Conservation (phyloP, 2,113 vertebrate genomes). For the Hiodon alosoides region DNA sequence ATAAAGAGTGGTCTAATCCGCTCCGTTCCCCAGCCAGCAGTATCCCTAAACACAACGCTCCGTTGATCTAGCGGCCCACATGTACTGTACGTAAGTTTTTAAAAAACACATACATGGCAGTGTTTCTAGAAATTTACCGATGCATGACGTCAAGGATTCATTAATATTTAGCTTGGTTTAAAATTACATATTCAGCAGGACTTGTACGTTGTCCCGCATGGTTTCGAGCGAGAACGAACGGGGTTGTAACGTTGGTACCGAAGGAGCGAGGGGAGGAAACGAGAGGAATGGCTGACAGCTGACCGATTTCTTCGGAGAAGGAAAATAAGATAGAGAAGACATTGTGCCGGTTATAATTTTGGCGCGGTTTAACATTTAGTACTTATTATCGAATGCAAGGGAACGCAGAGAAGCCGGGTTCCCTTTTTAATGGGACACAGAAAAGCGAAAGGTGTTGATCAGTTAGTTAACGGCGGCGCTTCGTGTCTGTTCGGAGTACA, state of each 20-base stretch:
- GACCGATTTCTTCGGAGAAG: conserved; percentile 49
- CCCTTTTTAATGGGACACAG: conserved; percentile 53
- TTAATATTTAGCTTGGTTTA: conserved; percentile 28
- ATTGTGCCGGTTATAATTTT: conserved; percentile 4
- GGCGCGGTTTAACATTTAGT: conserved; percentile 16
- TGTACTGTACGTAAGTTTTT: no score
- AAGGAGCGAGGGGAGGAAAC: conserved; percentile 48
- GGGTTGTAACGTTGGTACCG: conserved; percentile 45
- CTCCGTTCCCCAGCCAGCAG: no score
- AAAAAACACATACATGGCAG: not conserved
- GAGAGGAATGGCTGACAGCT: conserved; percentile 55
- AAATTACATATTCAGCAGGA: conserved; percentile 36
- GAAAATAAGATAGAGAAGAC: conserved; percentile 17
- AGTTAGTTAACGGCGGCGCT: conserved; percentile 41
- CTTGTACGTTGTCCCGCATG: conserved; percentile 57
- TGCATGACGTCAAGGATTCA: conserved; percentile 28
- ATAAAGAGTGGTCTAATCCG: no score
- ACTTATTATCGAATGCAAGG: conserved; percentile 24
- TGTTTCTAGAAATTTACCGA: not conserved
- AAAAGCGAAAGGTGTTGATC: conserved; percentile 54
- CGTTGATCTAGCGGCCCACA: no score
- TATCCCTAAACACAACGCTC: no score
- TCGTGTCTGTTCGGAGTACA: conserved; percentile 45
- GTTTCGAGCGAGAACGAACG: conserved; percentile 45
- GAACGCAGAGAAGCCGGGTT: conserved; percentile 20